Evolutionary conservation across 1,140 invertebrate genomes (phyloP), one percentile per base, ranked within the genome.

Genomic region (Polypedilum pembai): DNA sequence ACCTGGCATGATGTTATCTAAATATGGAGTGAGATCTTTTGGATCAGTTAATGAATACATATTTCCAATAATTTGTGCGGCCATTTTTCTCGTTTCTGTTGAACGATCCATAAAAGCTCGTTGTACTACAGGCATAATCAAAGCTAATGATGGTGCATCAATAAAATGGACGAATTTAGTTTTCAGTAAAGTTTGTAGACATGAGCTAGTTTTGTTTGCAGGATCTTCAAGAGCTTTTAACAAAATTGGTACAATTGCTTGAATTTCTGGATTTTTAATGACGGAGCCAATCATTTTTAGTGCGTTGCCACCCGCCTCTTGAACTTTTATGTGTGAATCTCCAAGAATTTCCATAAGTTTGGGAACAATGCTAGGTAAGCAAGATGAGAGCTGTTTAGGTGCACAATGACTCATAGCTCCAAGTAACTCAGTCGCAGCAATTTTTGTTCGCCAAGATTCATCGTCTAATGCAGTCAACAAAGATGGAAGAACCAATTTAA

Each of bases 151-250:
- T 1, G 98, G 96, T 5, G 98, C 94, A 84, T 99, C 98, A 77
- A 99, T 98, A 81, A 99, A 98, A 84, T 99, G 98, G 65, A 99
- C 95, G 84, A 99, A 99, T 82, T 98, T 95, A 0, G 96, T 99
- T 80, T 98, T 94, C 15, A 99, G 83, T 24, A 99, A 85, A 1
- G 92, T 95, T 80, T 96, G 93, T 1, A 99, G 84, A 83, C 95
- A 97, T 7, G 87, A 87, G 1, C 93, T 94, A 0, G 98, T 99
- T 83, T 97, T 97, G 78, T 94, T 93, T 0, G 95, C 94, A 1
- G 98, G 98, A 86, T 99, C 96, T 83, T 98, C 94, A 1, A 99
- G 84, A 7, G 96, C 98, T 82, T 93, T 91, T 8, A 99, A 84
- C 15, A 99, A 84, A 8, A 93, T 90, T 1, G 96, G 94, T 4